Percentiles rank a stretch among this genome's conserved stretches.
These are phyloP conservation scores for Psix sp. DNA, from an alignment of 1,140 invertebrate genomes.

Conservation along the genomic window DNA sequence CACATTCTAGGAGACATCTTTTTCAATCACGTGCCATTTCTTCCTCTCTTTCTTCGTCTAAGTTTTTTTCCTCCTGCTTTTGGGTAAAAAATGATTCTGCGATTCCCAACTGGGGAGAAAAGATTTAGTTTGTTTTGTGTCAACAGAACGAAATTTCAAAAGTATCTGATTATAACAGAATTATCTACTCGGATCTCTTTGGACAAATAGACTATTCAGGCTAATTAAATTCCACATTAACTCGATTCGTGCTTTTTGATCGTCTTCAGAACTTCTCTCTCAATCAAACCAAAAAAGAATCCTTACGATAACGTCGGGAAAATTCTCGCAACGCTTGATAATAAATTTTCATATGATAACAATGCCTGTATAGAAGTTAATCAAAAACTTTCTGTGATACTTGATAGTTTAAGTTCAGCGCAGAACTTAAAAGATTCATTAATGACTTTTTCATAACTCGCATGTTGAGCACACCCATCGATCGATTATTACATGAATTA, in stretches of 20 bases:
- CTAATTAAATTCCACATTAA: no score
- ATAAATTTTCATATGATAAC: constrained; percentile 38
- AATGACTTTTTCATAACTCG: constrained; percentile 2
- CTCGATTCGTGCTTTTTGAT: no score
- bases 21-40: constrained; percentile 25
- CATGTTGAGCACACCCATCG: constrained; percentile 18
- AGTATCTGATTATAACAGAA: no score
- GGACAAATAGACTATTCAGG: no score
- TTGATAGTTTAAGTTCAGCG: constrained; percentile 8
- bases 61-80: constrained; percentile 6
- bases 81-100: constrained; percentile 8
- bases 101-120: constrained; percentile 14
- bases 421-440: constrained; percentile 11
- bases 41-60: constrained; percentile 14
- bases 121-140: no score
- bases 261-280: no score
- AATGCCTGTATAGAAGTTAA: constrained; percentile 15
- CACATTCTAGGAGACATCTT: constrained; percentile 19
- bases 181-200: no score
- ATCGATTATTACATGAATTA: constrained; percentile 2
- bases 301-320: no score
- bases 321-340: no score
- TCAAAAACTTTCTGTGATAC: constrained; percentile 6
- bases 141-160: not conserved
- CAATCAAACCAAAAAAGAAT: no score